phyloP scores from a whole-genome alignment of 2,113 vertebrate genomes.

The Gobiocypris rarus region DNA sequence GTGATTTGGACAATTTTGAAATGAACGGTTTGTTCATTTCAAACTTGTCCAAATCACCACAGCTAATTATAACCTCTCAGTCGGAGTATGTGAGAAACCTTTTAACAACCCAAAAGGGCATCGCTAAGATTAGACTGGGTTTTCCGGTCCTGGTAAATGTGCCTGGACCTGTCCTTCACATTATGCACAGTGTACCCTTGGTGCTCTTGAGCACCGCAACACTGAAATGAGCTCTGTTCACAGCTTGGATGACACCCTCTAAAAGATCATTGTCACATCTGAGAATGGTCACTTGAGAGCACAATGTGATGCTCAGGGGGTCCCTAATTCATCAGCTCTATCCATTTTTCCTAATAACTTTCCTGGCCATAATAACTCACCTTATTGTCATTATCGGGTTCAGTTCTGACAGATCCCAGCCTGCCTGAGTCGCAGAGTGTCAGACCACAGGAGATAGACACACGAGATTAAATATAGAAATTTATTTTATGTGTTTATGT shows the following conservation, averaged over 20 bases:
- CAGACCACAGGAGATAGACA: conserved; percentile 12
- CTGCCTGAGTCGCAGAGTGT: conserved; percentile 50
- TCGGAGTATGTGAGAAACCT: conserved; percentile 23
- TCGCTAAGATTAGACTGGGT: conserved; percentile 31
- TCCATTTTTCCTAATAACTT: conserved; percentile 41
- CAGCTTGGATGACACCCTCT: conserved; percentile 49
- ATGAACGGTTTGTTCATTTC: neutral
- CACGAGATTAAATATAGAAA: conserved; percentile 18
- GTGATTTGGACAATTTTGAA: too few species aligned
- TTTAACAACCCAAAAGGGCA: conserved; percentile 32
- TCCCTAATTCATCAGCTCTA: conserved; percentile 49
- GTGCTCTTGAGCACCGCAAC: conserved; percentile 30
- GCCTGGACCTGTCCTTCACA: conserved; percentile 45
- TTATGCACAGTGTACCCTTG: neutral
- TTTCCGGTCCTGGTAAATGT: conserved; percentile 17
- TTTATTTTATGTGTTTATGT: too few species aligned
- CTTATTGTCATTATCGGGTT: conserved; percentile 72
- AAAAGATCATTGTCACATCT: conserved; percentile 55
- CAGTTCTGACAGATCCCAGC: conserved; percentile 62
- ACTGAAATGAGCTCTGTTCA: conserved; percentile 45
- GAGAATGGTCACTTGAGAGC: conserved; percentile 49
- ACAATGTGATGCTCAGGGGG: conserved; percentile 36
- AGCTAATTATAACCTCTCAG: conserved; percentile 42
- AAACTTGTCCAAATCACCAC: conserved; percentile 16
- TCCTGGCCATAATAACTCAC: conserved; percentile 46